phyloP scores from a whole-genome alignment of 2,113 vertebrate genomes.

The Gallinago paraguaiae region DNA sequence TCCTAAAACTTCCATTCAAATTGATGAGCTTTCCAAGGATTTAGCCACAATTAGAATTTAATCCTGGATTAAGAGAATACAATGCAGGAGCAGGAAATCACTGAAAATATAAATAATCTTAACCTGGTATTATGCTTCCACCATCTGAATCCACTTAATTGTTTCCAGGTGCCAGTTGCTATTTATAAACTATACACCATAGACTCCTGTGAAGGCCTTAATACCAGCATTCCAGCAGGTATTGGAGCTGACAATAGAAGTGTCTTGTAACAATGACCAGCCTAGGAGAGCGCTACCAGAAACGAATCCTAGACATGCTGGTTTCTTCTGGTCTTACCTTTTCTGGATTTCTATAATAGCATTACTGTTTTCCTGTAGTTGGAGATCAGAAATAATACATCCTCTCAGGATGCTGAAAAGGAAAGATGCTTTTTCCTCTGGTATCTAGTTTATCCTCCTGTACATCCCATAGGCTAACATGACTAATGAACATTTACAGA shows the following conservation, averaged over 20 bases:
- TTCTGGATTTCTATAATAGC: background rate
- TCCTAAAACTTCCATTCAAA: background rate
- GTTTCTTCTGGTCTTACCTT: background rate
- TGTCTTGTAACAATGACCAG: background rate
- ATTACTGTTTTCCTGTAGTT: background rate
- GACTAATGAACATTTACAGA: background rate
- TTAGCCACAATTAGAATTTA: constrained; percentile 31
- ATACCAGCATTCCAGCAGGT: background rate
- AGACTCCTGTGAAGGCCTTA: background rate
- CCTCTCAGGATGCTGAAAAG: background rate
- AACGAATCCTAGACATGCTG: background rate
- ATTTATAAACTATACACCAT: background rate
- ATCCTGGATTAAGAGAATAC: constrained; percentile 1
- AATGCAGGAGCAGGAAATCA: background rate
- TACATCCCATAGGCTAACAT: background rate
- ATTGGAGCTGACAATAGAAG: background rate
- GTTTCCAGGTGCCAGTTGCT: background rate
- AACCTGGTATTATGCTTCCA: background rate
- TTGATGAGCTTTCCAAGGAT: background rate
- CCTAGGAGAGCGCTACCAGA: background rate
- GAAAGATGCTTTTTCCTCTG: background rate
- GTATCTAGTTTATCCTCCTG: background rate
- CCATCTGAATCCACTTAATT: background rate
- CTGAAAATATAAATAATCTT: constrained; percentile 24
- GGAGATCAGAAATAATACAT: background rate